Base-by-base conservation (phyloP, 2,113 vertebrate species). In the Epinephelus cyanopodus region DNA sequence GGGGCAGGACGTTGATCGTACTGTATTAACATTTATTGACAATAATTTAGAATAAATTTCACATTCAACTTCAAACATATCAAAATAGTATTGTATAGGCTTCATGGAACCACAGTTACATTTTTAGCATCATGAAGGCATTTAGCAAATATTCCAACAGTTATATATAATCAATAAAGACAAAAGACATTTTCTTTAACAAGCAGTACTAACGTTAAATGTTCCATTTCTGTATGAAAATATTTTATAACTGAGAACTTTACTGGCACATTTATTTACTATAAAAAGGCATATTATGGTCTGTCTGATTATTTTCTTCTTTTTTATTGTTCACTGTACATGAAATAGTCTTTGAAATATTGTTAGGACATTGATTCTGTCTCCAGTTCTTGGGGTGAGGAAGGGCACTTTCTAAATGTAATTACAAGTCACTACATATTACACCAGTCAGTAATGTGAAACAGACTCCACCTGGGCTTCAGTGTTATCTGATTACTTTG, bases 61-160 rank as follows among this genome's bases (percentile, higher is more conserved):
- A 93, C 90, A 88, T 87, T 87, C 13, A 83, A 53, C 79, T 73
- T 76, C 71, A 79, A 19, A 83, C 84, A 93, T 93, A 94, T 89
- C 77, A 93, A 95, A 95, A 94, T 94, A 94, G 77, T 74, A 85
- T 61, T 61, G 54, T 87, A 77, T 71, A 79, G 68, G 79, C 63
- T 92, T 91, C 67, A 75, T 77, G 77, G 76, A 81, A 84, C 68
- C 83, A 92, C 87, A 85, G 13, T 45, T 74, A 88, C 77, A 74
- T 74, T 23, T 75, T 79, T 37, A 75, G 67, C 27, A 65, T 84
- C 60, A 71, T 80, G 79, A 87, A 87, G 82, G 64, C 75, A 76
- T 81, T 87, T 53, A 78, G 63, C 64, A 88, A 79, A 86, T 86
- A 81, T 84, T 60, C 83, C 21, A 84, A 69, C 73, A 76, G 42